Evolutionary conservation across 1,140 invertebrate genomes (phyloP), one percentile per base, ranked within the genome.

Genomic region (Neuroterus valhalla): DNA sequence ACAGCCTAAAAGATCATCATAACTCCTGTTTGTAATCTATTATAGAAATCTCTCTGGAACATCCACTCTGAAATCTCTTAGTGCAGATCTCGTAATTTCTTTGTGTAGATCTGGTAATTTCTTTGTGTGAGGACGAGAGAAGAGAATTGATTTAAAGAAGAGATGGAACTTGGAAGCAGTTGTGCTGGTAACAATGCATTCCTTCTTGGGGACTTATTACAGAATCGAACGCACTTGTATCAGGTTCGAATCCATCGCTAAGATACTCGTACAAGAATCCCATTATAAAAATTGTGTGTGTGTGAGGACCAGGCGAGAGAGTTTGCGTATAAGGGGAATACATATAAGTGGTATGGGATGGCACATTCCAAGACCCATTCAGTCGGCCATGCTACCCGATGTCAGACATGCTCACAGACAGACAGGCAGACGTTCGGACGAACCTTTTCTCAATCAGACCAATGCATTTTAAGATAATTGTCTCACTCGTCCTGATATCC

Each of bases 401-500:
- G 86, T 88, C 86, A 86, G 86, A 87, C 86, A 88, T 84, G 81
- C 77, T 80, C 84, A 86, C 85, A 84, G 86, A 86, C 84, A 81
- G 81, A 84, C 83, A 83, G 85, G 78, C 71, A 78, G 80, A 79
- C 76, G 79, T 73, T 77, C 75, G 73, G 72, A 45, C 82, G 74
- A 83, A 77, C 79, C 78, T 81, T 62, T 62, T 62, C 55, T 62
- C 55, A 62, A 62, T 62, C 75, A 43, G 68, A 46, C 72, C 75
- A 75, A 70, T 72, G 75, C 71, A 72, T 77, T 70, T 62, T 62
- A 62, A 62, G 55, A 62, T 62, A 62, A 62, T 62, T 62, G 55
- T 62, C 55, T 62, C 55, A 62, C 55, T 62, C 55, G 55, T 62
- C 21, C 55, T 26, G 55, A 38, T 62, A 62, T 62, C 55, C 55